Evolutionary conservation across 2,888 invertebrate species (phyloP), one percentile per base, ranked within the genome.

Genomic region (Hirtodrosophila confusa): DNA sequence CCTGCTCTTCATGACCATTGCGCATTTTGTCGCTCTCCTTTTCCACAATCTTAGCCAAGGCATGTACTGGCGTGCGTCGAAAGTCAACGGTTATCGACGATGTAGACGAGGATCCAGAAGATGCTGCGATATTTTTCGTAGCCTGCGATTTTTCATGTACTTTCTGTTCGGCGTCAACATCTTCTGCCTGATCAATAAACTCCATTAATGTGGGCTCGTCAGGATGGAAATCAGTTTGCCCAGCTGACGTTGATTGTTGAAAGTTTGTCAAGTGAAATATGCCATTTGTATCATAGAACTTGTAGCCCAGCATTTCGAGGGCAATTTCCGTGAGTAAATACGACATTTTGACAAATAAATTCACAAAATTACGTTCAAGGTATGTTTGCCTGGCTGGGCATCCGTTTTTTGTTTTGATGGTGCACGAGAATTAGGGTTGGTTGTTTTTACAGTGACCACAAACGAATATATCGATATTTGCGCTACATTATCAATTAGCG

Each of bases 321-420:
- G 91, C 90, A 8, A 90, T 90, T 87, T 90, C 90, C 0, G 91
- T 91, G 0, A 90, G 71, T n/a, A 91, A 72, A 49, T 90, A 89
- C 0, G 91, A 90, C 90, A 90, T 90, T 55, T 55, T 54, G 1
- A 1, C 10, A 17, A 2, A 4, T 33, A 12, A 9, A 9, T 27
- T 33, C n/a, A 12, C 1, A 11, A 35, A 12, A 24, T 47, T 35
- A 27, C 0, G 27, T 27, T 27, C 27, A 27, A 27, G 27, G 6
- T 27, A 2, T 27, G 17, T 17, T 17, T 17, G 17, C 17, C 17
- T 17, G 17, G 1, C 17, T 2, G 2, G 17, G 17, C 17, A 1
- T 17, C 17, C 17, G 17, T 17, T 17, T 17, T 17, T 17, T 17
- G 17, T 17, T 17, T 17, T 17, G 17, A 17, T 17, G 17, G 1